These are phyloP conservation scores for Campoplex capitator DNA, from an alignment of 2,888 invertebrate genomes.

Conservation along the genomic window DNA sequence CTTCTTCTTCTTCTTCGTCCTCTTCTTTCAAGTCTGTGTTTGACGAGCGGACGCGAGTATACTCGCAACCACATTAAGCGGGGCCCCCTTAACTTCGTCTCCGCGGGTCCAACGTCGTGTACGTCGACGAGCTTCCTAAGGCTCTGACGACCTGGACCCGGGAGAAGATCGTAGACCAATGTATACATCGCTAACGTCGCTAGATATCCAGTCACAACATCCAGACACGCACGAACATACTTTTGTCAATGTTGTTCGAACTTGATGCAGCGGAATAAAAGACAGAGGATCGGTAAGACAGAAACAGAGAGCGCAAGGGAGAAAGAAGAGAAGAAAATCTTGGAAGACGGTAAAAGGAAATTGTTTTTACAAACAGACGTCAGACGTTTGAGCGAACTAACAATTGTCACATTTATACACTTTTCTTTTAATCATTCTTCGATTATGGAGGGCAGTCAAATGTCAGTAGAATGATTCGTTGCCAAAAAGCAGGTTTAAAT, in stretches of 20 bases:
- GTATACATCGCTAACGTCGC: constrained; percentile 25
- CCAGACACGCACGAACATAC: not conserved
- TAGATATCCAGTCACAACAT: constrained; percentile 7
- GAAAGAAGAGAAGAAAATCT: not conserved
- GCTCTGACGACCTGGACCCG: constrained; percentile 43
- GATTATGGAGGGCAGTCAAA: not conserved
- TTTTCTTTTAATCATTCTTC: not conserved
- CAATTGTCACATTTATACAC: constrained; percentile 5
- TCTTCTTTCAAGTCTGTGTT: constrained; percentile 25
- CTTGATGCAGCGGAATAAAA: not conserved
- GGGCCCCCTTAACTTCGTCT: constrained; percentile 35
- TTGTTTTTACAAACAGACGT: not conserved
- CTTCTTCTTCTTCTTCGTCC: constrained; percentile 21
- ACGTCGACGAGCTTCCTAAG: constrained; percentile 43
- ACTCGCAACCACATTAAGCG: constrained; percentile 34
- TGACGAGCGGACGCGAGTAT: constrained; percentile 37
- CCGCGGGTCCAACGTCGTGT: constrained; percentile 14
- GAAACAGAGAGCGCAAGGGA: constrained; percentile 7
- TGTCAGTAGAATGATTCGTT: not conserved
- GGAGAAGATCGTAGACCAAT: constrained; percentile 32
- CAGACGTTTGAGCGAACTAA: not conserved
- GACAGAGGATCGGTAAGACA: not conserved
- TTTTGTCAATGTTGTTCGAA: constrained; percentile 5
- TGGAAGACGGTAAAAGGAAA: constrained; percentile 23
- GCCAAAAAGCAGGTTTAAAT: not conserved